Evolutionary conservation across 2,797 vertebrate species (phyloP).

Genomic region (Knipowitschia caucasica): DNA sequence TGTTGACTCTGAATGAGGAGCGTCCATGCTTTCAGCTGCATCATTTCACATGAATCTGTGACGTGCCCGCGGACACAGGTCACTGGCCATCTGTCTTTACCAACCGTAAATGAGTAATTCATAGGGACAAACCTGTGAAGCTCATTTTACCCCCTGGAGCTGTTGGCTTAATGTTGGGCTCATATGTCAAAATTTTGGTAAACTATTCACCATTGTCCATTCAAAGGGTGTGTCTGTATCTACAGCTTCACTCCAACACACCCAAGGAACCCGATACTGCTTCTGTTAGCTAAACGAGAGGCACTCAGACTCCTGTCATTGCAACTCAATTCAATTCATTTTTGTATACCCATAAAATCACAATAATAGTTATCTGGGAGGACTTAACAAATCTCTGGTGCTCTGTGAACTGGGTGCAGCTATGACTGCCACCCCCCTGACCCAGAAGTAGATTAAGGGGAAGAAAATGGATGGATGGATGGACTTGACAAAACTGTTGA

Average conservation of each 20-base stretch:
- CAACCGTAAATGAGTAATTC: slow-evolving; percentile 25
- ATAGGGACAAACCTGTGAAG: slow-evolving; percentile 36
- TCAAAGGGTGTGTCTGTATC: slow-evolving; percentile 45
- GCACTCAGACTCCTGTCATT: neutral
- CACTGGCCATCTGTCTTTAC: slow-evolving; percentile 43
- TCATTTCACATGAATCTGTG: slow-evolving; percentile 66
- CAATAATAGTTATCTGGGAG: too few relatives aligned
- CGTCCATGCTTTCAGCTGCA: slow-evolving; percentile 54
- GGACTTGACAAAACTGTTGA: too few relatives aligned
- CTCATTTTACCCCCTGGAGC: slow-evolving; percentile 42
- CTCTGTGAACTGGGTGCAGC: too few relatives aligned
- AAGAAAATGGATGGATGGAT: too few relatives aligned
- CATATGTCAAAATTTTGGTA: slow-evolving; percentile 44
- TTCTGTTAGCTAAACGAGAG: neutral
- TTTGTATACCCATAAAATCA: too few relatives aligned
- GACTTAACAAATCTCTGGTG: too few relatives aligned
- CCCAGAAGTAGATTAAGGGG: too few relatives aligned
- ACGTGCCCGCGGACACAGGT: slow-evolving; percentile 57
- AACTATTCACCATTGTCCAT: slow-evolving; percentile 43
- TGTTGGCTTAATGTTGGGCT: slow-evolving; percentile 39
- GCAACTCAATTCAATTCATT: too few relatives aligned
- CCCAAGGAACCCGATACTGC: neutral
- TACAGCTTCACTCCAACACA: slow-evolving; percentile 10
- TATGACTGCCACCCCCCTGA: too few relatives aligned
- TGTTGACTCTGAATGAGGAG: slow-evolving; percentile 66